Conservation (phyloP, 2,888 invertebrate genomes). For the Eucera pruinosa region DNA sequence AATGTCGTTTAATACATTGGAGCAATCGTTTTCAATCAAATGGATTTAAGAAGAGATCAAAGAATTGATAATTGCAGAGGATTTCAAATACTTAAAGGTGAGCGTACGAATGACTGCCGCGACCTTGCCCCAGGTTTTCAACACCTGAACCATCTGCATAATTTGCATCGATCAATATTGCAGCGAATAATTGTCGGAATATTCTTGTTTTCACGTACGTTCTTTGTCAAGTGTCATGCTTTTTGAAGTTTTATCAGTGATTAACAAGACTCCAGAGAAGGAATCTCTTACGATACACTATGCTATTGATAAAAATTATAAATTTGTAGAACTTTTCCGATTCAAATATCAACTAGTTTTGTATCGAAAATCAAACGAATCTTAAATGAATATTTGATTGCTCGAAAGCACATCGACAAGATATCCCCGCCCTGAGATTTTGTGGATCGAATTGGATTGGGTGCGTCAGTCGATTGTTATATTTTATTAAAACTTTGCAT, state of each 20-base stretch:
- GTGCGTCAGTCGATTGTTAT: not conserved
- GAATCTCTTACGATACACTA: not conserved
- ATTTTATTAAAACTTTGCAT: not conserved
- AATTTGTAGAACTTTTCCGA: no score
- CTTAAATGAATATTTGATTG: slow-evolving; percentile 24
- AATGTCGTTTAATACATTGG: not conserved
- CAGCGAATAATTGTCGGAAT: slow-evolving; percentile 42
- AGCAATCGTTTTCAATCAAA: not conserved
- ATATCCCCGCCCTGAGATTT: slow-evolving; percentile 17
- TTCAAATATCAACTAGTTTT: no score
- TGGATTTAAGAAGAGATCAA: not conserved
- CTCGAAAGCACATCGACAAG: slow-evolving; percentile 1
- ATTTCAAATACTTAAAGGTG: slow-evolving; percentile 12
- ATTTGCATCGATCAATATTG: slow-evolving; percentile 55
- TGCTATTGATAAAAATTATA: not conserved
- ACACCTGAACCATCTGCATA: slow-evolving; percentile 50
- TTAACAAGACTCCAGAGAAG: not conserved
- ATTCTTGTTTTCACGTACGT: slow-evolving; percentile 28
- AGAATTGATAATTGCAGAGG: slow-evolving; percentile 5
- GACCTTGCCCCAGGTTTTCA: slow-evolving; percentile 43
- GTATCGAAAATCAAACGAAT: no score
- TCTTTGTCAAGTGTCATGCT: not conserved
- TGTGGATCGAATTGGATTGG: slow-evolving; percentile 12
- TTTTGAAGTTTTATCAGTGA: not conserved
- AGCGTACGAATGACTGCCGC: slow-evolving; percentile 18